These are phyloP conservation scores for Zaprionus ghesquierei DNA, from an alignment of 1,140 invertebrate species.

Conservation along the genomic window DNA sequence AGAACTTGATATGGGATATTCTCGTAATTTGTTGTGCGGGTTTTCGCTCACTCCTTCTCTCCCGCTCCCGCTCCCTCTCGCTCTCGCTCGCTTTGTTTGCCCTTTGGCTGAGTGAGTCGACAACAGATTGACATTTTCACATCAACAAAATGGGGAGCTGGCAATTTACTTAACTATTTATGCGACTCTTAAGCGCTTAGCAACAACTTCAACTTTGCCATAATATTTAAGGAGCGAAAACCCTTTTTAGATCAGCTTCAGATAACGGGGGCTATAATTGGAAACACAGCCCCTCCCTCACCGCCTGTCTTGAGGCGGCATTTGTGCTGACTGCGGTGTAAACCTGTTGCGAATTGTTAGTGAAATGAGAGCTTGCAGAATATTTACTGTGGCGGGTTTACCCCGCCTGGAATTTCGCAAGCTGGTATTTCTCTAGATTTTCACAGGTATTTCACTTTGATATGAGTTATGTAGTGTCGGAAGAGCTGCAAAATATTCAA, in stretches of 20 bases:
- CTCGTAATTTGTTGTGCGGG: constrained; percentile 53
- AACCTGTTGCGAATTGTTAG: constrained; percentile 11
- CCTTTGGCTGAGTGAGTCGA: constrained; percentile 30
- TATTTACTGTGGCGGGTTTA: not conserved
- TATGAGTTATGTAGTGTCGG: not conserved
- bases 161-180: constrained; percentile 38
- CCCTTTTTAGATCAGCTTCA: not conserved
- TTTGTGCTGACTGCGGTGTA: not conserved
- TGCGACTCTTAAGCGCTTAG: constrained; percentile 10
- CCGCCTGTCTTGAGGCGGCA: not conserved
- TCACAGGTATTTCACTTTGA: not conserved
- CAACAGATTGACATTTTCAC: constrained; percentile 73
- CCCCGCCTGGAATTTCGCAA: not conserved
- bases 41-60: constrained; percentile 16
- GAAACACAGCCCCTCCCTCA: not conserved
- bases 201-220: constrained; percentile 11
- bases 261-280: not conserved
- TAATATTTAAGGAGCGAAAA: not conserved
- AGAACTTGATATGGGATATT: constrained; percentile 60
- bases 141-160: constrained; percentile 35
- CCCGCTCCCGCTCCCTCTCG: not conserved
- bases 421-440: not conserved
- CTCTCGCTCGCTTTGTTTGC: not conserved
- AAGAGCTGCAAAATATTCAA: not conserved
- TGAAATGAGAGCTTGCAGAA: not conserved